Conservation (phyloP, 2,797 vertebrate genomes). For the Gila robusta region DNA sequence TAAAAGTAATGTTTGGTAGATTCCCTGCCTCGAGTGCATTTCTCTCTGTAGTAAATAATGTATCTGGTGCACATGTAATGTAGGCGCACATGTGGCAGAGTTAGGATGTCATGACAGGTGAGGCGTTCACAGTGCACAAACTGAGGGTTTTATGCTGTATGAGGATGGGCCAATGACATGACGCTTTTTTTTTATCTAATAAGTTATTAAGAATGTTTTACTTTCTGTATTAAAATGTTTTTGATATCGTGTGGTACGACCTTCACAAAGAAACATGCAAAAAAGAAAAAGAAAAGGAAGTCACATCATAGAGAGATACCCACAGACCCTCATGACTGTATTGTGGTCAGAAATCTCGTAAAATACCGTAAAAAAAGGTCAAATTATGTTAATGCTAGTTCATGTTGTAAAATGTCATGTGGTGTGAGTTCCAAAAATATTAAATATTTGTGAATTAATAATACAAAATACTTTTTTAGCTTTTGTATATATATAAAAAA, state of each 20-base stretch:
- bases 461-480: no score
- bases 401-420: no score
- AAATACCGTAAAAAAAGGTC: no score
- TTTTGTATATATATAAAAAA: no score
- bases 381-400: no score
- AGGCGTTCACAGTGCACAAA: not conserved
- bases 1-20: slow-evolving; percentile 14
- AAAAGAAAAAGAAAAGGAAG: no score
- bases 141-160: not conserved
- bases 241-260: not conserved
- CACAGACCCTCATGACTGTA: not conserved
- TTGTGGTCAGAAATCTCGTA: not conserved
- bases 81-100: slow-evolving; percentile 16
- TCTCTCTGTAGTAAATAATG: slow-evolving; percentile 35
- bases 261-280: no score
- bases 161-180: not conserved
- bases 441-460: no score
- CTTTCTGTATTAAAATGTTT: not conserved
- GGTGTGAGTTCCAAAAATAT: no score
- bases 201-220: not conserved
- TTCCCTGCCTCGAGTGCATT: not conserved
- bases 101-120: slow-evolving; percentile 20
- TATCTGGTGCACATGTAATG: slow-evolving; percentile 24
- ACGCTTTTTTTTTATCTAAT: not conserved
- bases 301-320: no score